phyloP scores from a whole-genome alignment of 2,113 vertebrate species.

The Caloenas nicobarica region DNA sequence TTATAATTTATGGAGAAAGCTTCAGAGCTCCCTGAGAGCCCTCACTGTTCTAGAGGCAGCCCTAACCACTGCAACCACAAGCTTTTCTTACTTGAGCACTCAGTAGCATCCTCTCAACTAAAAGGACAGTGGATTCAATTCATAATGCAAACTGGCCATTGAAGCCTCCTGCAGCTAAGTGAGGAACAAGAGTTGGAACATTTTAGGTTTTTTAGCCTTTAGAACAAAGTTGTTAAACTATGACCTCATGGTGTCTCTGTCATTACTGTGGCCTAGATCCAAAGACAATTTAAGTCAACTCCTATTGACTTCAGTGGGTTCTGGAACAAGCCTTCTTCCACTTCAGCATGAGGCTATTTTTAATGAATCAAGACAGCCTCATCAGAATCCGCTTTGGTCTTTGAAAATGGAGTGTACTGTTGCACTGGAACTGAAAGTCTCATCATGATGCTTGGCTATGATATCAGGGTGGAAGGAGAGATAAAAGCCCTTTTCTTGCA shows the following conservation, averaged over 20 bases:
- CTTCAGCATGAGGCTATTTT: constrained; percentile 45
- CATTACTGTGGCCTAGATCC: not conserved
- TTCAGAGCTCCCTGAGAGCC: not conserved
- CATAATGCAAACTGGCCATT: not conserved
- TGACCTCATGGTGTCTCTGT: constrained; percentile 36
- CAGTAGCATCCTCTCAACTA: not conserved
- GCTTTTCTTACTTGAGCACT: constrained; percentile 23
- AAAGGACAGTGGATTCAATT: not conserved
- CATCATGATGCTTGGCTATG: constrained; percentile 28
- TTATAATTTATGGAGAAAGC: constrained; percentile 9
- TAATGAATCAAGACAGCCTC: constrained; percentile 21
- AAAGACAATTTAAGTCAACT: constrained; percentile 33
- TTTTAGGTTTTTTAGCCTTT: constrained; percentile 25
- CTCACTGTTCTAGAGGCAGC: not conserved
- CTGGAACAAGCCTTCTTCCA: constrained; percentile 32
- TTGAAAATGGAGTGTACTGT: constrained; percentile 21
- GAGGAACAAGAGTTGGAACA: not conserved
- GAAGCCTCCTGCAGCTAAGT: not conserved
- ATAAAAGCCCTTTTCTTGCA: constrained; percentile 50
- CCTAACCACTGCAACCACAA: constrained; percentile 5
- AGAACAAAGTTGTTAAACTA: constrained; percentile 37
- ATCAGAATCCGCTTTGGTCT: not conserved
- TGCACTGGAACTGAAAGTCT: constrained; percentile 35
- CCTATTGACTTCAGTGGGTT: not conserved
- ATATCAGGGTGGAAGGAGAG: constrained; percentile 37